Evolutionary conservation across 2,888 invertebrate species (phyloP).

Genomic region (Prosopocoilus inquinatus): DNA sequence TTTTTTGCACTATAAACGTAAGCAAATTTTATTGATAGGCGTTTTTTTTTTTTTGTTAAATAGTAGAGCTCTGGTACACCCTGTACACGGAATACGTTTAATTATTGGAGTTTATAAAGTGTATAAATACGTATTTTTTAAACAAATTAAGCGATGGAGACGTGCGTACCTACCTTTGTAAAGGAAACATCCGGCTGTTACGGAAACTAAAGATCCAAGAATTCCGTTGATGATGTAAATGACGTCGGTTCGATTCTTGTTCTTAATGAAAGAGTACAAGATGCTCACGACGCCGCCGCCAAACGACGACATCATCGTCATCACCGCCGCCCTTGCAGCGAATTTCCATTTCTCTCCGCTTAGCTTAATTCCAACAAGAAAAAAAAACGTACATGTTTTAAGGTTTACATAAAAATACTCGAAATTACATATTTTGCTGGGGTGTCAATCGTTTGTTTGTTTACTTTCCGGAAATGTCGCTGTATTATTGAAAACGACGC

Average conservation of each 20-base stretch:
- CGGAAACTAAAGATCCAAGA: slow-evolving; percentile 80
- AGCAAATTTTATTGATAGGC: too few relatives aligned
- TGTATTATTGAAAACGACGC: too few relatives aligned
- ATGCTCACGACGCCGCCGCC: slow-evolving; percentile 80
- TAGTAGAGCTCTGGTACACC: too few relatives aligned
- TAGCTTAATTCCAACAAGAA: slow-evolving; percentile 54
- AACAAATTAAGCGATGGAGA: too few relatives aligned
- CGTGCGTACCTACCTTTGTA: slow-evolving; percentile 56
- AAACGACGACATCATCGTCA: slow-evolving; percentile 88
- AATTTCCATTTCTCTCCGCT: slow-evolving; percentile 88
- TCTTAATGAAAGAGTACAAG: slow-evolving; percentile 62
- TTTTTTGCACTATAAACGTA: too few relatives aligned
- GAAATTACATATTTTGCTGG: not conserved
- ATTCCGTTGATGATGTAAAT: slow-evolving; percentile 86
- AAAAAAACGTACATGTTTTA: slow-evolving; percentile 14
- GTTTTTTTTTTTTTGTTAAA: too few relatives aligned
- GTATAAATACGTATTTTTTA: too few relatives aligned
- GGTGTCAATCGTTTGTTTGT: too few relatives aligned
- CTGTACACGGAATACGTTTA: too few relatives aligned
- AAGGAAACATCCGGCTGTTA: slow-evolving; percentile 86
- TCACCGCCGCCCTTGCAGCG: slow-evolving; percentile 84
- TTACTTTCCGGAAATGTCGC: too few relatives aligned
- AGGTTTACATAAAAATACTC: not conserved
- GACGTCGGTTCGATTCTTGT: slow-evolving; percentile 73
- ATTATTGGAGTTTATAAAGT: too few relatives aligned